Evolutionary conservation across 1,140 invertebrate species (phyloP), one percentile per base, ranked within the genome.

Genomic region (Akabosia matsudoensis): DNA sequence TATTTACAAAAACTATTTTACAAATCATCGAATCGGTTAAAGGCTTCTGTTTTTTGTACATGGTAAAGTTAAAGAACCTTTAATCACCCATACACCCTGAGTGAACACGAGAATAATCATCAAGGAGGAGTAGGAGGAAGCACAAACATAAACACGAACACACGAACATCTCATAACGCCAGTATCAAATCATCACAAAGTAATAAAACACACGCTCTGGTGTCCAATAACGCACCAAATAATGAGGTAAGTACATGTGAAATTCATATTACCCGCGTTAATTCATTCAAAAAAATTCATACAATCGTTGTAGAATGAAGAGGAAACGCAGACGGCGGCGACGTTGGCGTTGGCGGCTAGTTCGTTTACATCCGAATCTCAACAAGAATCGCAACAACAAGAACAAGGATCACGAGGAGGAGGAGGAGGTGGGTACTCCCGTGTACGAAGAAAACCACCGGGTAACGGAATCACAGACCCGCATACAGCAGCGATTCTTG

Each of bases 311-410:
- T 31, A 67, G 61, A 73, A 73, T 52, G 71, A 73, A 26, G 71
- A 73, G 71, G 71, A 45, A 54, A 33, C 71, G 71, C 31, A 73
- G 71, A 33, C 51, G 71, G 71, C n/a, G n/a, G n/a, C n/a, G n/a
- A n/a, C 71, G 71, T 33, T 37, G 71, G 71, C 18, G 51, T 28
- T 14, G 70, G 14, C 13, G 70, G 13, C n/a, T n/a, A n/a, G 37
- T 10, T 45, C 37, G 37, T n/a, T n/a, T n/a, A 45, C 7, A 10
- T 45, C 37, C 18, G 14, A 71, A 28, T 24, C 54, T 61, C 54
- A 71, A n/a, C n/a, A 64, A n/a, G 13, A 33, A 45, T 45, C 37
- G 37, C 51, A 77, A 18, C 24, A 67, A 33, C 45, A 64, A 45
- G 37, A 18, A 18, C 18, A 18, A 45, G 37, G 37, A 45, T 18